Evolutionary conservation across 2,113 vertebrate species (phyloP).

Genomic region (Pterocles burchelli): DNA sequence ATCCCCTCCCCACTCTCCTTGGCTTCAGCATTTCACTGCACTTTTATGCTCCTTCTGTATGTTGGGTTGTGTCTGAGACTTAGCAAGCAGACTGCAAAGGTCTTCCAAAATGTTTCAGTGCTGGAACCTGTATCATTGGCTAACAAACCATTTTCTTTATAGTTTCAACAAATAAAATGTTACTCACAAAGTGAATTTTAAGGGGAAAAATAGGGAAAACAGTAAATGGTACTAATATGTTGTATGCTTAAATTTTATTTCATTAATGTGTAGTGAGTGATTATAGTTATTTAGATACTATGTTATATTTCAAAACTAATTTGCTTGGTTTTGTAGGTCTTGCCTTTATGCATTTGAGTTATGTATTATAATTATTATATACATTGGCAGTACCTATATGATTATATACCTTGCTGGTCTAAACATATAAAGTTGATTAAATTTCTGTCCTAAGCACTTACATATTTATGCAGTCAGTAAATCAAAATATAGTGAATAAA

Average conservation of each 20-base stretch:
- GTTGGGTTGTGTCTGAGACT: neutral
- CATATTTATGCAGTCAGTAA: neutral
- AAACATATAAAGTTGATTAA: neutral
- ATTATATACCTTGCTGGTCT: neutral
- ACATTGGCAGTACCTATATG: neutral
- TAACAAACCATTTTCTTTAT: neutral
- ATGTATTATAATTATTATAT: neutral
- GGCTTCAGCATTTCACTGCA: neutral
- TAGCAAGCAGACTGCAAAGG: neutral
- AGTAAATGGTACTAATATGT: neutral
- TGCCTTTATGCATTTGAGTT: neutral
- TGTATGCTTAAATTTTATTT: neutral
- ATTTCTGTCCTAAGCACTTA: neutral
- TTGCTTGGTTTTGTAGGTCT: neutral
- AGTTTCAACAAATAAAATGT: neutral
- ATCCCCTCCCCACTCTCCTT: rapidly evolving
- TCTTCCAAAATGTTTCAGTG: neutral
- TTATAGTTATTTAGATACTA: neutral
- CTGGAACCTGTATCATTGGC: neutral
- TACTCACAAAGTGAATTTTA: neutral
- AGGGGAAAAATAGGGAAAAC: neutral
- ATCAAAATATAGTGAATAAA: neutral
- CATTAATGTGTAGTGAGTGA: neutral
- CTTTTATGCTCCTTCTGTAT: neutral
- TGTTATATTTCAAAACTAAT: neutral